These are phyloP conservation scores for Podilymbus podiceps DNA, from an alignment of 2,113 vertebrate species.

Conservation along the genomic window DNA sequence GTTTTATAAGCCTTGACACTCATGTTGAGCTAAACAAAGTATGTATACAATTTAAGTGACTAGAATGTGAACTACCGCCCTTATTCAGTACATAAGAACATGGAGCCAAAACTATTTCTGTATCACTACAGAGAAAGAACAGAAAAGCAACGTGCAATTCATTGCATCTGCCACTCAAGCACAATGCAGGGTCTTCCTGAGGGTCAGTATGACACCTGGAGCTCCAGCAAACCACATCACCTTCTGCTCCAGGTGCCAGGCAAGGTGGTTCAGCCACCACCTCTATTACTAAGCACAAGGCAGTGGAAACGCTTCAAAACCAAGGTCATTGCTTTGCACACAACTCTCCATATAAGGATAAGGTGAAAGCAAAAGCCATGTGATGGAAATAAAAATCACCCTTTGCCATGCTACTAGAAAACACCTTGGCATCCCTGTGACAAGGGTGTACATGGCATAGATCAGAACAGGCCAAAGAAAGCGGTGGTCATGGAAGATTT, in stretches of 20 bases:
- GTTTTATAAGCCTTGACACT: neutral
- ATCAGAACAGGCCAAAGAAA: neutral
- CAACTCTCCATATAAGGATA: neutral
- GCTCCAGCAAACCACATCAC: neutral
- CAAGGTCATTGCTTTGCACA: neutral
- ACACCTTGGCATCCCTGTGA: neutral
- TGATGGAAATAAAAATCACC: neutral
- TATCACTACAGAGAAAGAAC: neutral
- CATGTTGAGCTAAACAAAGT: neutral
- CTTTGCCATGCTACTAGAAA: neutral
- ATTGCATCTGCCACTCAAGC: neutral
- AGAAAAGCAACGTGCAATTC: neutral
- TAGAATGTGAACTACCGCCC: neutral
- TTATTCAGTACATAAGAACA: neutral
- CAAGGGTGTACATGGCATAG: fast-evolving
- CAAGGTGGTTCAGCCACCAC: neutral
- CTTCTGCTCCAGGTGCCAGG: neutral
- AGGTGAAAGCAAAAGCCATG: neutral
- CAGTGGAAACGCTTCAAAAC: neutral
- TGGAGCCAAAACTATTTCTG: neutral
- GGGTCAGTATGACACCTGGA: neutral
- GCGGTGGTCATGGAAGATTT: neutral
- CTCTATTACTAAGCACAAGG: neutral
- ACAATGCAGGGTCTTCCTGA: neutral
- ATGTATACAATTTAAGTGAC: neutral